A percentile compares a stretch with the other conserved stretches of the same genome.
phyloP scores from a whole-genome alignment of 2,113 vertebrate genomes.

The Galemys pyrenaicus region DNA sequence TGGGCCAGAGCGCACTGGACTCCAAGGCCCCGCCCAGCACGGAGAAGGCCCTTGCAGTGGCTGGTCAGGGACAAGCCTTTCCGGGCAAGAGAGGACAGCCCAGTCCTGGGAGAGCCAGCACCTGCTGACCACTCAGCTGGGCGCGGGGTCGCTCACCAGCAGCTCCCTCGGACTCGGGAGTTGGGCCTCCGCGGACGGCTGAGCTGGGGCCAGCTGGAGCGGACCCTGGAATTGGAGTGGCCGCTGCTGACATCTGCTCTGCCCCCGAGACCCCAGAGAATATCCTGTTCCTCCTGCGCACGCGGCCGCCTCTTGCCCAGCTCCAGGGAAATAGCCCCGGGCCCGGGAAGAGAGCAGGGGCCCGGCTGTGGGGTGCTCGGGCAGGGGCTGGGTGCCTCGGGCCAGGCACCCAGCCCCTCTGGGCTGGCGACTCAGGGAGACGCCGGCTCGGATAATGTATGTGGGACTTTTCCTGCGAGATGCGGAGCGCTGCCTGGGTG shows the following conservation, averaged over 20 bases:
- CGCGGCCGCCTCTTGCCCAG: no score
- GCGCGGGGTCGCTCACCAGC: neutral
- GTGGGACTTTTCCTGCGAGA: neutral
- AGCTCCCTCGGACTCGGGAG: no score
- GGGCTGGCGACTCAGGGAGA: neutral
- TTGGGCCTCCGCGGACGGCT: rapidly evolving
- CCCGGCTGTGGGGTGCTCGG: neutral
- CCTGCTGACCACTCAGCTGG: rapidly evolving
- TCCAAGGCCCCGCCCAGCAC: rapidly evolving
- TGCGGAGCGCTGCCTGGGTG: neutral
- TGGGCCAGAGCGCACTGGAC: no score
- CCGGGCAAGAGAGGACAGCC: neutral
- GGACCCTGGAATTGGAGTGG: neutral
- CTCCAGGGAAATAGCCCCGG: no score
- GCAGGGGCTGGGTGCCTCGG: no score
- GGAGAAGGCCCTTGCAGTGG: neutral
- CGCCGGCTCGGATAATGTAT: rapidly evolving
- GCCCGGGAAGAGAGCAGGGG: no score
- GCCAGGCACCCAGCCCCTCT: neutral
- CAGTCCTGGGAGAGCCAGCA: neutral
- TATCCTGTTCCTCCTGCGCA: no score
- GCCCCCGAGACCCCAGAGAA: no score
- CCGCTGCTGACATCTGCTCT: rapidly evolving
- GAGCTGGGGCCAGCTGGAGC: rapidly evolving
- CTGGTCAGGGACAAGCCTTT: neutral